These are phyloP conservation scores for Ephialtes manifestator DNA, from an alignment of 2,888 invertebrate genomes.

Conservation along the genomic window DNA sequence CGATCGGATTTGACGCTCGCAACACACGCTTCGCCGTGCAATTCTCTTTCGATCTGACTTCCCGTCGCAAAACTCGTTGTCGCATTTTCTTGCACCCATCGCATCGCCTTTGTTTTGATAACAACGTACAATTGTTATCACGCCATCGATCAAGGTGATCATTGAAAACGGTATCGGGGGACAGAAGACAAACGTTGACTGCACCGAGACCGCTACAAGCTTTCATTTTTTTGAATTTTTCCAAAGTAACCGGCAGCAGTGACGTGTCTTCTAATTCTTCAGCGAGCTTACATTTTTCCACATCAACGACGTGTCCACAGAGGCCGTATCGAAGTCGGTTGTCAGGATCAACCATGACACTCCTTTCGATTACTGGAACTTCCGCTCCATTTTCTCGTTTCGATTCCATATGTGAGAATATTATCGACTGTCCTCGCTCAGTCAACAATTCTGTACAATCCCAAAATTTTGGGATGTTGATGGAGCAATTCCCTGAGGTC, in stretches of 20 bases:
- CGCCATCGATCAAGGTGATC: conserved; percentile 22
- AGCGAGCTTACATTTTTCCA: conserved; percentile 14
- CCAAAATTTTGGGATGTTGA: conserved; percentile 4
- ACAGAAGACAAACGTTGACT: conserved; percentile 23
- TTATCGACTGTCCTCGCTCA: conserved; percentile 11
- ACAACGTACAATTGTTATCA: conserved; percentile 6
- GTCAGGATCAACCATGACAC: neutral
- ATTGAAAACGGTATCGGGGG: conserved; percentile 13
- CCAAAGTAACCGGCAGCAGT: conserved; percentile 1
- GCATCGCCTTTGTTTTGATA: conserved; percentile 3
- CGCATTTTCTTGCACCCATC: conserved; percentile 20
- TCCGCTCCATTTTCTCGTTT: conserved; percentile 9
- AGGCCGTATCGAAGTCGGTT: conserved; percentile 8
- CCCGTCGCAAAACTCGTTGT: neutral
- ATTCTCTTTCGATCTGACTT: neutral
- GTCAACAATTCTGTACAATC: neutral
- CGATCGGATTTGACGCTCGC: neutral
- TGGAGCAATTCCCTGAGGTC: conserved; percentile 4
- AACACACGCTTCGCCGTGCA: neutral
- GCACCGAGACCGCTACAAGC: conserved; percentile 35
- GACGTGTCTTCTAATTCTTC: neutral
- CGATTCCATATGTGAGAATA: conserved; percentile 9
- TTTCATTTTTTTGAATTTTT: conserved; percentile 31
- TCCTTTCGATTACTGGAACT: conserved; percentile 4
- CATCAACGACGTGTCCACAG: conserved; percentile 5